Evolutionary conservation across 2,888 invertebrate genomes (phyloP).

Genomic region (Acanthosepion lycidas): DNA sequence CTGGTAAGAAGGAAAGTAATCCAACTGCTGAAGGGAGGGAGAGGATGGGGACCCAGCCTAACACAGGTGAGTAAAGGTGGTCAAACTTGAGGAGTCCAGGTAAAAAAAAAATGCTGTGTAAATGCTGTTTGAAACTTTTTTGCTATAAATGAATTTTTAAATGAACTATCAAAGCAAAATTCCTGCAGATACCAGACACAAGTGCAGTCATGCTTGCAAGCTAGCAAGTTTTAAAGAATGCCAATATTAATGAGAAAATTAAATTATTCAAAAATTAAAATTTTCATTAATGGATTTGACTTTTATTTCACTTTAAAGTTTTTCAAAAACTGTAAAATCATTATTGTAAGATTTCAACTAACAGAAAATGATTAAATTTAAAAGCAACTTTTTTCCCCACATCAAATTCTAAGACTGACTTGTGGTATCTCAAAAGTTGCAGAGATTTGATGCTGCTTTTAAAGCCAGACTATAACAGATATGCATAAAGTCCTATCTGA

Average conservation of each 20-base stretch:
- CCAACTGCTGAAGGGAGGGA: conserved; percentile 33
- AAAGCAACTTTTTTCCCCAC: not conserved
- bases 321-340: not conserved
- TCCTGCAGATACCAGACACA: not conserved
- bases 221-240: not conserved
- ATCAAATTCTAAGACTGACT: conserved; percentile 33
- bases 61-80: conserved; percentile 23
- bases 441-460: not conserved
- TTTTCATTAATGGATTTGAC: not conserved
- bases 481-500: not conserved
- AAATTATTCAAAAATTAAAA: not conserved
- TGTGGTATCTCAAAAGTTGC: conserved; percentile 10
- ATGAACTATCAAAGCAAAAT: not conserved
- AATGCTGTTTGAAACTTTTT: not conserved
- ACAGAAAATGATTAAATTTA: not conserved
- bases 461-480: not conserved
- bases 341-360: not conserved
- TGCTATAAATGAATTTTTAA: not conserved
- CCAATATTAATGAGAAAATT: no score
- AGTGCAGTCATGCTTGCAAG: conserved; percentile 1
- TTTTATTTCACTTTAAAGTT: not conserved
- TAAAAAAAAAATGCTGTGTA: not conserved
- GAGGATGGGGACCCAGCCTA: conserved; percentile 23
- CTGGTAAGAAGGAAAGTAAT: conserved; percentile 16
- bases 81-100: not conserved